Evolutionary conservation across 2,113 vertebrate genomes (phyloP).

Genomic region (Narcine bancroftii): DNA sequence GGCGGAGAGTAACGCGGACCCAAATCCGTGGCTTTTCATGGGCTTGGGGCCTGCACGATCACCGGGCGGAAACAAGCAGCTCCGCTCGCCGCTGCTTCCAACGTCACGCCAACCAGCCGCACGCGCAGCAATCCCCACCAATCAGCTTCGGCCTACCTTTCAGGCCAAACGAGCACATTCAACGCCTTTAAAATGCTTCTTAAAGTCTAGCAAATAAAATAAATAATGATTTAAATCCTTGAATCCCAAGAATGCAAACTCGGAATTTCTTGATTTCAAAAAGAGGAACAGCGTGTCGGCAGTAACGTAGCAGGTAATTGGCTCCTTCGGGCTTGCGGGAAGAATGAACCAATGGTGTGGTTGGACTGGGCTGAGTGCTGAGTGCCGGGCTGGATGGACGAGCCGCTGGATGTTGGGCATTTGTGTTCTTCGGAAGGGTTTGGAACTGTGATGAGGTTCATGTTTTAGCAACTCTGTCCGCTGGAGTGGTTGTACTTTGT

Average conservation of each 20-base stretch:
- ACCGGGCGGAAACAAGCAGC: too few species aligned
- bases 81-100: background rate
- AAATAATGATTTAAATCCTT: background rate
- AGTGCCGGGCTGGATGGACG: too few species aligned
- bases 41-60: too few species aligned
- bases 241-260: background rate
- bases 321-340: background rate
- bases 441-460: too few species aligned
- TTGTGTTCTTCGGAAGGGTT: too few species aligned
- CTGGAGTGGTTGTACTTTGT: background rate
- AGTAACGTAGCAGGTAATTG: background rate
- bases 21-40: too few species aligned
- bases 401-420: too few species aligned
- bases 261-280: too few species aligned
- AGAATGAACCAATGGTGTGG: background rate
- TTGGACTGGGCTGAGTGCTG: background rate
- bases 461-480: too few species aligned
- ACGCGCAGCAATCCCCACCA: background rate
- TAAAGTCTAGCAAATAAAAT: background rate
- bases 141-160: background rate
- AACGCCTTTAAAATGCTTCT: background rate
- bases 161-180: background rate
- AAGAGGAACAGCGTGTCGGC: accelerated
- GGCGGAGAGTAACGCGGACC: too few species aligned
- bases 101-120: background rate